phyloP scores from a whole-genome alignment of 2,113 vertebrate species.

The Lampris megalopsis region DNA sequence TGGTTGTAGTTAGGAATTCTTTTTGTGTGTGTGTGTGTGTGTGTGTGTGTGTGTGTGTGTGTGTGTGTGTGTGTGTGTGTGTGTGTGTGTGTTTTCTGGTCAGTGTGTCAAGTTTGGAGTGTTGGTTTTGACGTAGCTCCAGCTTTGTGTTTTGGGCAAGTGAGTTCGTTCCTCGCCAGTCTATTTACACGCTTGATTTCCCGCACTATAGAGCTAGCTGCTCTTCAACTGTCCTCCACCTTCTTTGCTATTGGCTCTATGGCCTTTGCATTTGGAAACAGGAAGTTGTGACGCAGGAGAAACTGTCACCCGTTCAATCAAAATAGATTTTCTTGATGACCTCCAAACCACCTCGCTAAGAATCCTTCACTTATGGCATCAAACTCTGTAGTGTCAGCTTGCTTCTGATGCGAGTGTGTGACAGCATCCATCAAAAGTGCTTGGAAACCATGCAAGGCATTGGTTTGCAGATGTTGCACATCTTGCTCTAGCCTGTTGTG shows the following conservation, averaged over 20 bases:
- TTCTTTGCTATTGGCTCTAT: slow-evolving; percentile 18
- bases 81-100: slow-evolving; percentile 9
- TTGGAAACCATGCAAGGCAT: slow-evolving; percentile 5
- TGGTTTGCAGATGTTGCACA: background rate
- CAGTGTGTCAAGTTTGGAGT: background rate
- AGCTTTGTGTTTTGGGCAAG: slow-evolving; percentile 10
- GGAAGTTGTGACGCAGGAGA: slow-evolving; percentile 35
- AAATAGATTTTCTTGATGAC: background rate
- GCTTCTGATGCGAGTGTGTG: background rate
- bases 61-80: slow-evolving; percentile 25
- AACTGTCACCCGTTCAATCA: background rate
- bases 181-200: slow-evolving; percentile 13
- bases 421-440: background rate
- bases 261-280: slow-evolving; percentile 27
- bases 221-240: slow-evolving; percentile 15
- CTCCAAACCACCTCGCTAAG: slow-evolving; percentile 8
- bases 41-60: slow-evolving; percentile 24
- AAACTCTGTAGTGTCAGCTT: slow-evolving; percentile 4
- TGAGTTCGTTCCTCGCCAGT: slow-evolving; percentile 29
- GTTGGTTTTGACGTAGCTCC: background rate
- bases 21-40: no score
- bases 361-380: slow-evolving; percentile 41
- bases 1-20: background rate
- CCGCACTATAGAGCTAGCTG: slow-evolving; percentile 28
- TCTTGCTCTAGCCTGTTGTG: background rate